Conservation (phyloP, 1,140 invertebrate genomes). For the Pogonomyrmex barbatus region DNA sequence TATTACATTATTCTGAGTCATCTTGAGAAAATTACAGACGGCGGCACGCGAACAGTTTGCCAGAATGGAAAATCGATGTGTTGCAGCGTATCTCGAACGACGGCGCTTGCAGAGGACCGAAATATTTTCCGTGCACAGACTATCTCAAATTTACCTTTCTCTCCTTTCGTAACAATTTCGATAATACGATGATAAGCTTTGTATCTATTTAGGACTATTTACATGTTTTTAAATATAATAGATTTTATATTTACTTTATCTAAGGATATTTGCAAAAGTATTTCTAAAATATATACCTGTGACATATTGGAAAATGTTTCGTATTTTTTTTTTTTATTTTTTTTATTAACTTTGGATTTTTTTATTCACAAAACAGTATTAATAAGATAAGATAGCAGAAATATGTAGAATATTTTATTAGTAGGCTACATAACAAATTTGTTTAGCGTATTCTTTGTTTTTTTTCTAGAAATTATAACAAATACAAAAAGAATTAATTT, state of each 20-base stretch:
- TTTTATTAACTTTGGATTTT: not conserved
- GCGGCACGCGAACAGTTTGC: slow-evolving; percentile 67
- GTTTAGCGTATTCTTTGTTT: not conserved
- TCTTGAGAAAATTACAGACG: slow-evolving; percentile 76
- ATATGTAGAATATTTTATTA: too few species aligned
- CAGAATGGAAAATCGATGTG: slow-evolving; percentile 78
- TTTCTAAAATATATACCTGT: not conserved
- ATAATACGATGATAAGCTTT: slow-evolving; percentile 15
- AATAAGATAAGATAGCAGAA: not conserved
- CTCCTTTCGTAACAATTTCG: slow-evolving; percentile 52
- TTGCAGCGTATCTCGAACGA: slow-evolving; percentile 61
- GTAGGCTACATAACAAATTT: too few species aligned
- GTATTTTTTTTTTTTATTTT: not conserved
- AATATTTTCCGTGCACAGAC: slow-evolving; percentile 17
- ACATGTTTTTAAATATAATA: not conserved
- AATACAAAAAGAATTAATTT: not conserved
- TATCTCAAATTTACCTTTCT: not conserved
- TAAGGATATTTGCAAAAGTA: not conserved
- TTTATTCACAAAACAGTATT: not conserved
- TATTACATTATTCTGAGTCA: slow-evolving; percentile 67
- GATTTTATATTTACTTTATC: not conserved
- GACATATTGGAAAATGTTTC: not conserved
- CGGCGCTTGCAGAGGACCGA: slow-evolving; percentile 12
- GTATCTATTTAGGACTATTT: not conserved
- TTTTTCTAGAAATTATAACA: not conserved